Evolutionary conservation across 1,140 invertebrate genomes (phyloP), one percentile per base, ranked within the genome.

Genomic region (Drosophila fuyamai): DNA sequence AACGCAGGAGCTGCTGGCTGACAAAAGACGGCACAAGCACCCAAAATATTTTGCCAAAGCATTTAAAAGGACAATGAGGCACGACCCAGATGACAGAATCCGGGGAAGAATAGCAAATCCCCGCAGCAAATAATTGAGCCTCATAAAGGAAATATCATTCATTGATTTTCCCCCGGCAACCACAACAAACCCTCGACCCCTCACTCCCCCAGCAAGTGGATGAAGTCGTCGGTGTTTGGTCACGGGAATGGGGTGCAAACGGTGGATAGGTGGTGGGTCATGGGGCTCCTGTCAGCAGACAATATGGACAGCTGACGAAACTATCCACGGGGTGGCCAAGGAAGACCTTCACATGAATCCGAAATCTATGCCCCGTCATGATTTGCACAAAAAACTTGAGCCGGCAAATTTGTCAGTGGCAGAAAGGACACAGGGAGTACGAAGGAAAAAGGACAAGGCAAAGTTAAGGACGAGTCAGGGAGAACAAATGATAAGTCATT

Each of bases 41-140:
- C 84, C 85, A 84, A 88, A 88, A 89, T 88, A 88, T 88, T 88
- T 88, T 76, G 80, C 73, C 85, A 89, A 88, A 82, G 82, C 82
- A 90, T 90, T 82, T 90, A 86, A 74, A 90, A 90, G 82, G 79
- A 90, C 86, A 90, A 90, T 90, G 77, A 75, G 66, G 82, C 86
- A 90, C 81, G 85, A 81, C 80, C 68, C 61, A 73, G 67, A 72
- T 72, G 70, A 73, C 68, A 73, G 67, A 48, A 78, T 70, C 57
- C 78, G 76, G 60, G 53, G 80, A 77, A 78, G 81, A 82, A 86
- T 68, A 82, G 73, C 71, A 90, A 90, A 90, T 90, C 86, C 86
- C 86, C 86, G 86, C 86, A 90, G 79, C 88, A 90, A 90, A 90
- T 90, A 90, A 90, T 90, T 90, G 86, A 90, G 86, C 74, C 86